Conservation (phyloP, 2,888 invertebrate species). For the Diogma glabrata region DNA sequence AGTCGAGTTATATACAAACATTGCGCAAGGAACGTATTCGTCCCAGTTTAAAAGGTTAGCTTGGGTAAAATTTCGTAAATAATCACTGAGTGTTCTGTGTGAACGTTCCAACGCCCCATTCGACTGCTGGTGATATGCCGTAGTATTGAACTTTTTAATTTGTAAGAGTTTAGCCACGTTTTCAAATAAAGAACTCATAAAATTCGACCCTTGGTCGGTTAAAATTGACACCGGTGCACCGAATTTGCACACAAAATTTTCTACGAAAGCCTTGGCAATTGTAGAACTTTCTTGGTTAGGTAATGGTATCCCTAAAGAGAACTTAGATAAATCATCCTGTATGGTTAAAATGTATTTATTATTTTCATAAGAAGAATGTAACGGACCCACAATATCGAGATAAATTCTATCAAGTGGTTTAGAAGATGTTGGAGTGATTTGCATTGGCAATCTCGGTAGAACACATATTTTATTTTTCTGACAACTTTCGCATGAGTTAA, state of each 20-base stretch:
- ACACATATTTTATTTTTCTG: too few relatives aligned
- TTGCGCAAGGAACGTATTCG: constrained; percentile 23
- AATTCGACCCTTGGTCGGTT: not conserved
- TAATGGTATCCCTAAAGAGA: constrained; percentile 23
- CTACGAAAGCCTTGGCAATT: constrained; percentile 20
- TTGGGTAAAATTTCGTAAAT: constrained; percentile 24
- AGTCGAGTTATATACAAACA: constrained; percentile 26
- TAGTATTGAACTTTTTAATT: too few relatives aligned
- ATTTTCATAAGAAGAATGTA: too few relatives aligned
- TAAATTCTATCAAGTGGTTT: not conserved
- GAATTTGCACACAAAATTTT: constrained; percentile 1
- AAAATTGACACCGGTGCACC: not conserved
- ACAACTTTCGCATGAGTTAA: too few relatives aligned
- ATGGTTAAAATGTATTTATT: too few relatives aligned
- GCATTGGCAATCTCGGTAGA: too few relatives aligned
- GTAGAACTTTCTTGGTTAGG: constrained; percentile 25
- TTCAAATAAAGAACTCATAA: too few relatives aligned
- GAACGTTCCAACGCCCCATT: too few relatives aligned
- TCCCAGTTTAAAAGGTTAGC: constrained; percentile 25
- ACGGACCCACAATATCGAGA: not conserved
- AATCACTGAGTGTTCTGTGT: constrained; percentile 24
- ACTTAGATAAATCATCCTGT: constrained; percentile 28
- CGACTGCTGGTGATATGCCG: too few relatives aligned
- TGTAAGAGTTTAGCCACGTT: too few relatives aligned
- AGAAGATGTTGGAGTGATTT: too few relatives aligned